Conservation (phyloP, 2,113 vertebrate species). For the Cyprinus carpio region DNA sequence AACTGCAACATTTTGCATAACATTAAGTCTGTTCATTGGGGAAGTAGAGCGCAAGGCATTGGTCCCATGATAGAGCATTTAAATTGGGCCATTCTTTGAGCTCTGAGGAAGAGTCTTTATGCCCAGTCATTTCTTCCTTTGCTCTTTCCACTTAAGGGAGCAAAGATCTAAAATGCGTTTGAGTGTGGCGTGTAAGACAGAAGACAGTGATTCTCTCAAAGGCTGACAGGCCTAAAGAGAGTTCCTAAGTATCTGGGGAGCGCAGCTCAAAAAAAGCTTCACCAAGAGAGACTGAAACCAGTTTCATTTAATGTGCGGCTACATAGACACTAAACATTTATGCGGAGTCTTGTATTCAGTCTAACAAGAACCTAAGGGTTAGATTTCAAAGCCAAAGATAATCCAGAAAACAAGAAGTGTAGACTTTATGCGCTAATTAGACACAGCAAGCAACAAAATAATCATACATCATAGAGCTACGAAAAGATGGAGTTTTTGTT, state of each 20-base stretch:
- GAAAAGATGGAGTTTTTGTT: slow-evolving; percentile 35
- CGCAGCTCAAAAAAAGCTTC: not conserved
- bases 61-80: slow-evolving; percentile 13
- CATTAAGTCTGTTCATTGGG: not conserved
- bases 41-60: not conserved
- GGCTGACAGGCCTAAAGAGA: slow-evolving; percentile 11
- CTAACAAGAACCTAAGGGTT: slow-evolving; percentile 31
- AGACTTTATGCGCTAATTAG: slow-evolving; percentile 49
- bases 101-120: not conserved
- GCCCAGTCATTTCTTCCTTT: not conserved
- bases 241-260: slow-evolving; percentile 9
- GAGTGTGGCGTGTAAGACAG: not conserved
- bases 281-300: not conserved
- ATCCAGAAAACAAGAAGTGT: slow-evolving; percentile 36
- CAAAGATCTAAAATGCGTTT: slow-evolving; percentile 13
- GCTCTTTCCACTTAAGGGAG: slow-evolving; percentile 10
- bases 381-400: slow-evolving; percentile 43
- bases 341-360: not conserved
- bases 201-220: slow-evolving; percentile 14
- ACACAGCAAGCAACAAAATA: slow-evolving; percentile 39
- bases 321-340: not conserved
- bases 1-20: not conserved
- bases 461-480: slow-evolving; percentile 30
- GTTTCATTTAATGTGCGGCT: not conserved
- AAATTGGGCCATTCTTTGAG: slow-evolving; percentile 5